A percentile compares a stretch with the other conserved stretches of the same genome.
These are phyloP conservation scores for Drosophila erecta DNA, from an alignment of 1,140 invertebrate genomes.

Conservation along the genomic window DNA sequence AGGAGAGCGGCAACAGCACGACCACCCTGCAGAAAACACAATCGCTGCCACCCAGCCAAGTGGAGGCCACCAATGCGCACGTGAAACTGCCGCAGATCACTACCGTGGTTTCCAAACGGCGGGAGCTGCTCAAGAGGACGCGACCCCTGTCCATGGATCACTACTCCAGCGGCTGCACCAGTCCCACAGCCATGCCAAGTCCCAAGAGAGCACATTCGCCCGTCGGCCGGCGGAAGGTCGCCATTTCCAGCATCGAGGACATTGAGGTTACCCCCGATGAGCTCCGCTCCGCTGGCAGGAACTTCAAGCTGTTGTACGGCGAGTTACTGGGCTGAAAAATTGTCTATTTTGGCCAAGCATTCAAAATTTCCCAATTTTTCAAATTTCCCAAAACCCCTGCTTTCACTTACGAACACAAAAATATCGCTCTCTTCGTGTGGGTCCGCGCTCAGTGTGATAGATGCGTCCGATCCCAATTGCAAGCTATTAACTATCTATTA, in stretches of 20 bases:
- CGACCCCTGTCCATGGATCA: conserved; percentile 62
- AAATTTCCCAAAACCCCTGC: not conserved
- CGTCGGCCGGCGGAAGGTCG: conserved; percentile 11
- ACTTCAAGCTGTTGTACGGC: conserved; percentile 60
- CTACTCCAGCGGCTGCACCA: conserved; percentile 25
- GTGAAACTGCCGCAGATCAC: conserved; percentile 41
- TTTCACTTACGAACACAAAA: conserved; percentile 44
- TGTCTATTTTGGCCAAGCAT: conserved; percentile 47
- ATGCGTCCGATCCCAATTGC: conserved; percentile 24
- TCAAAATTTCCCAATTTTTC: conserved; percentile 51
- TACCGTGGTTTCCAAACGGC: conserved; percentile 43
- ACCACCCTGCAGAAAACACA: conserved; percentile 40
- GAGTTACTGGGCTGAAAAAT: conserved; percentile 42
- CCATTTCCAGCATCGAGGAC: conserved; percentile 64
- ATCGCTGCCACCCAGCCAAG: conserved; percentile 34
- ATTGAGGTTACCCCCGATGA: conserved; percentile 74
- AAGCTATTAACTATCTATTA: conserved; percentile 18
- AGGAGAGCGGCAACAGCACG: conserved; percentile 32
- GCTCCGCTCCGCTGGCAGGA: conserved; percentile 49
- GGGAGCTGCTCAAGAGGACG: conserved; percentile 64
- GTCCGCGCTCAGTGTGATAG: conserved; percentile 49
- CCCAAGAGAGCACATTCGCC: conserved; percentile 60
- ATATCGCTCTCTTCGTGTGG: conserved; percentile 34
- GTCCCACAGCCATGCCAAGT: conserved; percentile 59
- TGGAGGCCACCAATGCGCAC: conserved; percentile 59